Evolutionary conservation across 2,888 invertebrate species (phyloP), one percentile per base, ranked within the genome.

Genomic region (Agrenia bidenticulata): DNA sequence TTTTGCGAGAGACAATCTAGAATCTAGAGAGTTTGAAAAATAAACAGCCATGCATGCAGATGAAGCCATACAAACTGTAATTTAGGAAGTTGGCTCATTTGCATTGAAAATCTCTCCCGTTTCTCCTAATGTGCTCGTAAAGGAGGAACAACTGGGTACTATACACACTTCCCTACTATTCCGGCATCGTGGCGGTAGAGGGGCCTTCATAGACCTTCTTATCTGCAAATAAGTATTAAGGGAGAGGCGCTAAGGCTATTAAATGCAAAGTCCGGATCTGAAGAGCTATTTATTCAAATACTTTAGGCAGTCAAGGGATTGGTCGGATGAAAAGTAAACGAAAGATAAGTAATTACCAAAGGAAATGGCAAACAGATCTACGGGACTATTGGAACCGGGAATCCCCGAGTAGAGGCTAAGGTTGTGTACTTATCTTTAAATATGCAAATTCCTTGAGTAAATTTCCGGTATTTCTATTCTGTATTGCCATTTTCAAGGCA

Each of bases 311-410:
- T 26, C 13, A 55, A 55, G 32, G 55, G 37, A 55, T 7, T 23
- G 4, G 23, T 51, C 23, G 21, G 23, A 17, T 57, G 57, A 57
- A 57, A 57, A 57, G 41, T 57, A 57, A 39, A 57, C 57, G 2
- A n/a, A n/a, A n/a, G n/a, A n/a, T n/a, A 23, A 57, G 32, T 32
- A 32, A 41, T 57, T 41, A 41, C 57, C n/a, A 41, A 19, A 57
- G 57, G 57, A 41, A 57, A 57, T 57, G 57, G 57, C 41, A 57
- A 57, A 57, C 26, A 57, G 21, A 21, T 37, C 45, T 45, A 17
- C 45, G 11, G 11, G 32, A 11, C 4, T 32, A 32, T 32, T 32
- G 32, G 11, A 32, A 32, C 5, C 32, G 4, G 32, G 32, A 11
- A 32, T 32, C 32, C 11, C 32, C 32, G 32, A 32, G 32, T 4